Evolutionary conservation across 1,140 invertebrate genomes (phyloP).

Genomic region (Drosophila ambigua): DNA sequence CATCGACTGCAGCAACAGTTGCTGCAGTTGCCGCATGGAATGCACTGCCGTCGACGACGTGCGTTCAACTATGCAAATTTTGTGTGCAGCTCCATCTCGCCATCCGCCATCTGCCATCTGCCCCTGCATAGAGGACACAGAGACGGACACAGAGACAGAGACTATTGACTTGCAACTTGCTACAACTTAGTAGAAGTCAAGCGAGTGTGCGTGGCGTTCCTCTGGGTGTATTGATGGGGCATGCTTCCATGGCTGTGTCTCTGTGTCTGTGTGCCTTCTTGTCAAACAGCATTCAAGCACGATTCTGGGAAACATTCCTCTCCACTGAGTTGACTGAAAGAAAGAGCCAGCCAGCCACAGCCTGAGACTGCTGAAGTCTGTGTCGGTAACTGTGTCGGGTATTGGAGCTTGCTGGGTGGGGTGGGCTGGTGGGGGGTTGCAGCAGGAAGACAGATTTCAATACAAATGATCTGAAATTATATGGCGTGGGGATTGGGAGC

Average conservation of each 20-base stretch:
- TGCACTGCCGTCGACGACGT: conserved; percentile 62
- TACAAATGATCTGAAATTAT: conserved; percentile 75
- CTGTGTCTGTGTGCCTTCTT: conserved; percentile 54
- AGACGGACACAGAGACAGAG: not conserved
- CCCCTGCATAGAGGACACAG: not conserved
- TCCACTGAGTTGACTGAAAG: conserved; percentile 52
- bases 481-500: conserved; percentile 32
- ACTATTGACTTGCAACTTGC: conserved; percentile 78
- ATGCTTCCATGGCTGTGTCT: conserved; percentile 27
- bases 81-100: conserved; percentile 32
- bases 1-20: conserved; percentile 64
- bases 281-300: conserved; percentile 83
- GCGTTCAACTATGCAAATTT: conserved; percentile 82
- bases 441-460: conserved; percentile 58
- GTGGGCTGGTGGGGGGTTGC: not conserved
- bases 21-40: conserved; percentile 59
- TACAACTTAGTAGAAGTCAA: conserved; percentile 72
- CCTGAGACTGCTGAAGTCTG: conserved; percentile 37
- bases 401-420: not conserved
- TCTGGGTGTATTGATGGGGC: conserved; percentile 25
- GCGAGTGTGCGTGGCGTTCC: not conserved
- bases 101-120: no score
- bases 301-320: conserved; percentile 82
- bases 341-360: no score
- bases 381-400: conserved; percentile 44